Conservation (phyloP, 2,113 vertebrate genomes). For the Athene cunicularia region DNA sequence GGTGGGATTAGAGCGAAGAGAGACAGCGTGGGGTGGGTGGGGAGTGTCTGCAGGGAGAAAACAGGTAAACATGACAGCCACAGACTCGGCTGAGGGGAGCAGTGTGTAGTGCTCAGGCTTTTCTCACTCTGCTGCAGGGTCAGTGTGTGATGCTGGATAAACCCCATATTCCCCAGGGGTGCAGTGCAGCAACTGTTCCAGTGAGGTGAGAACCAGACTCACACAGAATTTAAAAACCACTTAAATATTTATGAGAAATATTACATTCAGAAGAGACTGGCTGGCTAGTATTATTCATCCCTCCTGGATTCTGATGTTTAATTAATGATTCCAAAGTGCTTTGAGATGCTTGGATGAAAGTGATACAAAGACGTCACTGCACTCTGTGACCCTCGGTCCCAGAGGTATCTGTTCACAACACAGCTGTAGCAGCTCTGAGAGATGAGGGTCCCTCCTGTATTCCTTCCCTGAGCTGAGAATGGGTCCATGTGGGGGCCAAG, state of each 20-base stretch:
- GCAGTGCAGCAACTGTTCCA: not conserved
- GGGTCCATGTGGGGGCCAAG: not conserved
- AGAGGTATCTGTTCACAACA: not conserved
- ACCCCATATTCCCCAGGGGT: not conserved
- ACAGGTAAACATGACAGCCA: not conserved
- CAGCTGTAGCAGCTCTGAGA: not conserved
- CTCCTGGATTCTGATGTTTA: constrained; percentile 39
- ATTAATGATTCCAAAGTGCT: constrained; percentile 49
- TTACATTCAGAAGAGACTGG: not conserved
- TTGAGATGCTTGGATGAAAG: constrained; percentile 55
- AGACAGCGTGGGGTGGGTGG: rapidly evolving
- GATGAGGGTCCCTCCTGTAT: not conserved
- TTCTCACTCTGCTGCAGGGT: rapidly evolving
- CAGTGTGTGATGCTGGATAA: not conserved
- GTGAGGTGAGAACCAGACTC: not conserved
- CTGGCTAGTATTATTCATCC: constrained; percentile 39
- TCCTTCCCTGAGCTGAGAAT: not conserved
- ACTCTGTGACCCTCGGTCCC: not conserved
- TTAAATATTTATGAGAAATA: constrained; percentile 34
- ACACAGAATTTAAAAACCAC: not conserved
- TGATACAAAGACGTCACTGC: not conserved
- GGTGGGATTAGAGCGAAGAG: not conserved
- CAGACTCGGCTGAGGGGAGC: not conserved
- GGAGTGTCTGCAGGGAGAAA: not conserved
- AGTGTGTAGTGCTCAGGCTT: not conserved